Base-by-base conservation (phyloP, 2,113 vertebrate genomes). In the Leucopternis melanops region DNA sequence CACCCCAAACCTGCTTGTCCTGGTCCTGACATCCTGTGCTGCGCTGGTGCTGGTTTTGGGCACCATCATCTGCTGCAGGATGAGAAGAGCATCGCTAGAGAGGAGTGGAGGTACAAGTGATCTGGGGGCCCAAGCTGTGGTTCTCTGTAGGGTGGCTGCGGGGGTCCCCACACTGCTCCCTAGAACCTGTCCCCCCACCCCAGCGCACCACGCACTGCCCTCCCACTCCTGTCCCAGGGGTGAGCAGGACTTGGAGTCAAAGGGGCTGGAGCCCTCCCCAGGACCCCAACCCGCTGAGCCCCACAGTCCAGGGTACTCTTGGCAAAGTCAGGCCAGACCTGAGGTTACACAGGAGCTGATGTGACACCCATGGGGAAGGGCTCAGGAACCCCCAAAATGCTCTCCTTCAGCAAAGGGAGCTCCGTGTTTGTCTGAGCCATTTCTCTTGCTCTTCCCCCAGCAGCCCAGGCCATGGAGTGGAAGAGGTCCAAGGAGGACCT, bases 141-240 rank as follows among this genome's bases (percentile, higher is more conserved):
- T 22, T 21, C 13, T 38, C 32, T 58, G 32, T 1, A 0, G 52
- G 20, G n/a, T 62, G 84, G 16, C 36, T 23, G 19, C 2, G 2
- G n/a, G 75, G 23, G 29, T 63, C 16, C n/a, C 44, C 4, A 2
- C 15, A 8, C 26, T 52, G 38, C 27, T 71, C 16, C 40, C 61
- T 36, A 58, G 69, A 13, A 49, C 36, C 42, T 6, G 2, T 58
- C 7, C 13, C 58, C 42, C 52, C 31, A 52, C 23, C 42, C 14
- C n/a, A 73, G 26, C 3, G 5, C 40, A 54, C 70, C 34, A 27
- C 21, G 21, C 1, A 16, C 42, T 65, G 23, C 16, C 29, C 44
- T n/a, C 52, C 44, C 0, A 1, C 52, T 67, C 61, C 61, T 2
- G 0, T 25, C 44, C 25, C 20, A 58, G 32, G 26, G 21, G 9